These are phyloP conservation scores for Paramacrobiotus metropolitanus DNA, from an alignment of 1,140 invertebrate species.

Conservation along the genomic window DNA sequence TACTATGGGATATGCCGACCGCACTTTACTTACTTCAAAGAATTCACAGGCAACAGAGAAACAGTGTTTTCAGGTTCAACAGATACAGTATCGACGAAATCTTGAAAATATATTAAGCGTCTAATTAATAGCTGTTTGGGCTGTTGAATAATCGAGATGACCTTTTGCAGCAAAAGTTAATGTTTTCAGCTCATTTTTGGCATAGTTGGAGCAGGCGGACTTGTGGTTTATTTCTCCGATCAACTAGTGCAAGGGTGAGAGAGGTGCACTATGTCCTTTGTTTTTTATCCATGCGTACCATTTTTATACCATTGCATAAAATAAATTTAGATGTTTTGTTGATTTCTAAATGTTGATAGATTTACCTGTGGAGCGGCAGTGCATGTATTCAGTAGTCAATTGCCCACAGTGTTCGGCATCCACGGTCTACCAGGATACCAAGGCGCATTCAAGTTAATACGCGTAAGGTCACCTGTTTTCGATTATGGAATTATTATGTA, in stretches of 20 bases:
- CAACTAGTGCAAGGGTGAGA: slow-evolving; percentile 2
- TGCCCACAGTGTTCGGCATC: slow-evolving; percentile 16
- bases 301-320: too few species aligned
- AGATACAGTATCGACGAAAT: background rate
- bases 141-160: too few species aligned
- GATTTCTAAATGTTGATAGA: too few species aligned
- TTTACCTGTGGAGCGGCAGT: background rate
- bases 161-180: too few species aligned
- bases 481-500: too few species aligned
- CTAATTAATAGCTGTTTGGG: too few species aligned
- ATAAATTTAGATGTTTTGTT: too few species aligned
- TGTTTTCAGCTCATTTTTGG: background rate
- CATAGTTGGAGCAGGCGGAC: background rate
- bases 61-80: background rate
- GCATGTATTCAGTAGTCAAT: slow-evolving; percentile 7
- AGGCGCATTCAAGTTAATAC: slow-evolving; percentile 21
- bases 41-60: background rate
- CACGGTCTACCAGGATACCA: slow-evolving; percentile 15
- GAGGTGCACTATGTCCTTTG: too few species aligned
- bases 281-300: too few species aligned
- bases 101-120: too few species aligned
- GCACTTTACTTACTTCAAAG: background rate
- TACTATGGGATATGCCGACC: too few species aligned
- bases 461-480: too few species aligned
- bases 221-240: background rate